phyloP scores from a whole-genome alignment of 2,797 vertebrate genomes.

The Scolopax bukidnonensis region DNA sequence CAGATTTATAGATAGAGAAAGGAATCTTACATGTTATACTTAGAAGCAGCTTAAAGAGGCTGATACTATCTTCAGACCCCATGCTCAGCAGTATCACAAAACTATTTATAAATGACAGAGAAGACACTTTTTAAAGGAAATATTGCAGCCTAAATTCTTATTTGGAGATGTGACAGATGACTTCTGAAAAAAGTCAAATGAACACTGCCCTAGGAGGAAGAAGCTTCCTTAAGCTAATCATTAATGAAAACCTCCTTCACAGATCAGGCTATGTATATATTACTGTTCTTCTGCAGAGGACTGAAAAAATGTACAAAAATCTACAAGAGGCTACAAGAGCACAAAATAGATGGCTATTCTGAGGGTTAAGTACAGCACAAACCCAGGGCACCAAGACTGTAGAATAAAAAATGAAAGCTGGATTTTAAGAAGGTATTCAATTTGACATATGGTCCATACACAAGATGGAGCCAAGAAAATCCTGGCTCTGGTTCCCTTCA shows the following conservation, averaged over 20 bases:
- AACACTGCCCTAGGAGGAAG: neutral
- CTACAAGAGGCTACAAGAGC: neutral
- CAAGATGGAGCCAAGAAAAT: conserved; percentile 19
- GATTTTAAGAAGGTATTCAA: conserved; percentile 4
- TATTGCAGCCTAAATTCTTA: neutral
- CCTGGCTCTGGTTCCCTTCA: neutral
- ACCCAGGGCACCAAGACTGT: neutral
- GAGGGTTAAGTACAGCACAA: neutral
- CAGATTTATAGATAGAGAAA: conserved; percentile 48
- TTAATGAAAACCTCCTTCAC: neutral
- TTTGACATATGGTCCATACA: conserved; percentile 16
- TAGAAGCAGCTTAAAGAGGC: conserved; percentile 61
- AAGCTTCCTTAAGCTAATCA: neutral
- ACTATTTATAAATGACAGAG: conserved; percentile 42
- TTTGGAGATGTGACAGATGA: neutral
- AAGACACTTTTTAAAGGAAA: conserved; percentile 37
- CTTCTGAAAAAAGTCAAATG: neutral
- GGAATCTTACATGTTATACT: conserved; percentile 55
- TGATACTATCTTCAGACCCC: conserved; percentile 37
- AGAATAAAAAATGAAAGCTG: neutral
- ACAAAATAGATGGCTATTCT: neutral
- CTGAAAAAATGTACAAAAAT: neutral
- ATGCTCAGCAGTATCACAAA: conserved; percentile 41
- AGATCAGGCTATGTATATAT: neutral
- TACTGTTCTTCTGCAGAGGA: neutral